Conservation (phyloP, 2,113 vertebrate genomes). For the Arvicanthis niloticus region DNA sequence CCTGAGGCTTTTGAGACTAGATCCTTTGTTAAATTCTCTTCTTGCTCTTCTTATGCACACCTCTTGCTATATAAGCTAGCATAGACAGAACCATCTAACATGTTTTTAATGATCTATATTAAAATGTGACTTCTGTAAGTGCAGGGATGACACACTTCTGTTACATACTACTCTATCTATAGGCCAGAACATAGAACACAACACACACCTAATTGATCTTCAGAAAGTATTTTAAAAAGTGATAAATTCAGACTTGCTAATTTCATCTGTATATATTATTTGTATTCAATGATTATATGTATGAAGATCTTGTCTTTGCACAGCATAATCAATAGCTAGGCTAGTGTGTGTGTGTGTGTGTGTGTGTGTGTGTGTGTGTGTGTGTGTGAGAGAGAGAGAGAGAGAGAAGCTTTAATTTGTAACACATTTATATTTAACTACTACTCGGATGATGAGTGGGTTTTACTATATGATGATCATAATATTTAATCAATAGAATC, state of each 20-base stretch:
- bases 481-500: neutral
- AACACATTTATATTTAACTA: neutral
- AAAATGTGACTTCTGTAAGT: neutral
- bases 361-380: neutral
- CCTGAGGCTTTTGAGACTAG: neutral
- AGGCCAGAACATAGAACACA: neutral
- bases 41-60: neutral
- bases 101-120: neutral
- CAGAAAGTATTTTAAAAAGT: neutral
- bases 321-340: neutral
- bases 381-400: too few relatives aligned
- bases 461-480: neutral
- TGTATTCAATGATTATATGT: neutral
- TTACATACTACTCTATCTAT: neutral
- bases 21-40: neutral
- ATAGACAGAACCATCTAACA: neutral
- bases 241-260: neutral
- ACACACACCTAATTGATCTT: neutral
- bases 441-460: neutral
- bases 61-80: neutral
- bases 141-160: neutral
- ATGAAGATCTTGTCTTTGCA: neutral
- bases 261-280: neutral
- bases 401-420: neutral
- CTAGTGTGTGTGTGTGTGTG: neutral